Evolutionary conservation across 2,113 vertebrate species (phyloP).

Genomic region (Mustelus asterias): DNA sequence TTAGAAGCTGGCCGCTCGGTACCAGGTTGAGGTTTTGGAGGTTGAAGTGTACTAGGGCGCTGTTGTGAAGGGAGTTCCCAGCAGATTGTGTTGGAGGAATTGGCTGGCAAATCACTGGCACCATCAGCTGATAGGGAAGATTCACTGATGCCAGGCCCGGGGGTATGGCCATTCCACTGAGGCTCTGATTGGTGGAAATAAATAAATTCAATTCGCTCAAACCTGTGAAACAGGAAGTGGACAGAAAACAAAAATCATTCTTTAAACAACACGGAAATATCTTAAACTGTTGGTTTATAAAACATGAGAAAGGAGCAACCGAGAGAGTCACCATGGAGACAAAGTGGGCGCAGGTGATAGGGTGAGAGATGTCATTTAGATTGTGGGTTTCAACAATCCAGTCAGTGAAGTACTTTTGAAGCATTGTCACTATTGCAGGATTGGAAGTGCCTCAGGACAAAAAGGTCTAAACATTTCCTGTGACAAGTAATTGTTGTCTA

Average conservation of each 20-base stretch:
- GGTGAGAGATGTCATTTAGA: neutral
- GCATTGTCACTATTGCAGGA: neutral
- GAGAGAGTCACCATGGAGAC: neutral
- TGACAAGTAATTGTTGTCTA: too few relatives aligned
- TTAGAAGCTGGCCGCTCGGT: constrained; percentile 56
- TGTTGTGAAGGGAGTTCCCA: constrained; percentile 48
- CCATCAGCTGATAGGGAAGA: constrained; percentile 67
- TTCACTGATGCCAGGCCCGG: constrained; percentile 60
- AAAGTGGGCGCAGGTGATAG: neutral
- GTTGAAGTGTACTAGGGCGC: constrained; percentile 54
- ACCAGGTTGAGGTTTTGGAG: constrained; percentile 53
- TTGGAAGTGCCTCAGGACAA: too few relatives aligned
- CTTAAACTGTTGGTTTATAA: neutral
- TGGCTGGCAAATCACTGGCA: constrained; percentile 68
- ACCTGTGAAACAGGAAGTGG: constrained; percentile 55
- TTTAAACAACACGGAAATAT: neutral
- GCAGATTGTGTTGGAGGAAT: constrained; percentile 44
- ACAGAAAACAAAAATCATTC: neutral
- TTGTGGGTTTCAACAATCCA: neutral
- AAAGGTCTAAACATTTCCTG: too few relatives aligned
- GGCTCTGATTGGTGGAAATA: constrained; percentile 59
- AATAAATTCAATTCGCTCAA: constrained; percentile 69
- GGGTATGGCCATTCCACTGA: constrained; percentile 50
- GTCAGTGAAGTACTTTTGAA: neutral
- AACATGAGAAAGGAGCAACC: neutral